Percentiles rank a stretch among this genome's conserved stretches.
phyloP scores from a whole-genome alignment of 1,140 invertebrate species.

The Diabrotica virgifera region DNA sequence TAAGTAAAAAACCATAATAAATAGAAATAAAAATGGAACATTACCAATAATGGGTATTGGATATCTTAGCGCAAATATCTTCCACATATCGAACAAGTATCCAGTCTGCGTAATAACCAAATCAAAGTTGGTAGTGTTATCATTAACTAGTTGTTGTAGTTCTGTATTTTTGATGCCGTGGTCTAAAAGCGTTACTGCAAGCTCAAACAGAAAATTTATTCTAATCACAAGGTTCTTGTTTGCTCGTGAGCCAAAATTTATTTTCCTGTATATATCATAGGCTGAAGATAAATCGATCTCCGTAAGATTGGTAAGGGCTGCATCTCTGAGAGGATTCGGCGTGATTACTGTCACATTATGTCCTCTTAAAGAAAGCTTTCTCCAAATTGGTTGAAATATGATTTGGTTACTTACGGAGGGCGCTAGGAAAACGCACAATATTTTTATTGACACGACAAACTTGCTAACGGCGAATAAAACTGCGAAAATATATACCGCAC shows the following conservation, averaged over 20 bases:
- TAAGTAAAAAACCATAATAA: too few relatives aligned
- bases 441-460: constrained; percentile 37
- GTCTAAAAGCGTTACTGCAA: background rate
- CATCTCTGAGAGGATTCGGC: constrained; percentile 28
- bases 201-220: background rate
- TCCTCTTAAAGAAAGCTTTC: constrained; percentile 26
- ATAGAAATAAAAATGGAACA: background rate
- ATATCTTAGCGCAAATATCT: too few relatives aligned
- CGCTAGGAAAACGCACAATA: constrained; percentile 50
- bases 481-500: too few relatives aligned
- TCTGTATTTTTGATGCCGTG: background rate
- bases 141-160: background rate
- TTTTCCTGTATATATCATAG: constrained; percentile 9
- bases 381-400: constrained; percentile 47
- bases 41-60: background rate
- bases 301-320: constrained; percentile 23
- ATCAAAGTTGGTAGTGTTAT: background rate
- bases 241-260: too few relatives aligned
- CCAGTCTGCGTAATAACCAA: background rate
- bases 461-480: too few relatives aligned
- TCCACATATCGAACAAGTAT: too few relatives aligned
- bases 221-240: background rate
- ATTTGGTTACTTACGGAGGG: constrained; percentile 57
- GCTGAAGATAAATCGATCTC: constrained; percentile 26
- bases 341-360: constrained; percentile 30